Conservation (phyloP, 37 sponge, comb jelly and placozoan genomes). For the Spongilla lacustris region DNA sequence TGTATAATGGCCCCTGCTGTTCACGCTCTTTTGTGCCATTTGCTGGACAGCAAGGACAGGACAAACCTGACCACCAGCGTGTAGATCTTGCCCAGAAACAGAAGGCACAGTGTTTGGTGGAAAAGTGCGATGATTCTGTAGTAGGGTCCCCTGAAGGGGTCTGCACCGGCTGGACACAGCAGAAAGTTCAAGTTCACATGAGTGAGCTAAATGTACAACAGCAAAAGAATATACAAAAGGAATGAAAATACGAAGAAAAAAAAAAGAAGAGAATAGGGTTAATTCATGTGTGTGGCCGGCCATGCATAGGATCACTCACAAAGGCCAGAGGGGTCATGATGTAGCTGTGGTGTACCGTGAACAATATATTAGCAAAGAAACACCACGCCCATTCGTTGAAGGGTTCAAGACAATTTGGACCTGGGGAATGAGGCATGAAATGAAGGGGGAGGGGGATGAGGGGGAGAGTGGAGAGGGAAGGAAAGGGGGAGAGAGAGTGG, state of each 20-base stretch:
- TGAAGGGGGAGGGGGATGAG: not conserved
- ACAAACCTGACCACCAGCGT: not conserved
- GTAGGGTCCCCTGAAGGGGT: slow-evolving; percentile 66
- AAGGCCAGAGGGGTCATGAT: slow-evolving; percentile 81
- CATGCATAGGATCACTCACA: slow-evolving; percentile 36
- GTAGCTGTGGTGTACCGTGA: slow-evolving; percentile 85
- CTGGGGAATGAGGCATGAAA: slow-evolving; percentile 11
- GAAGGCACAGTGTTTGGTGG: slow-evolving; percentile 40
- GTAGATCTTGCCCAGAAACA: slow-evolving; percentile 44
- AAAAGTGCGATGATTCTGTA: slow-evolving; percentile 47
- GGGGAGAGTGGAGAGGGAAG: no score
- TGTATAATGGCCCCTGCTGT: no score
- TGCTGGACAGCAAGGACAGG: not conserved
- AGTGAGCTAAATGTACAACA: slow-evolving; percentile 21
- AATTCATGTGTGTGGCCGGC: no score
- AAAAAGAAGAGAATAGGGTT: no score
- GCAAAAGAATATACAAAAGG: no score
- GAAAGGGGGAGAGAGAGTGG: not conserved
- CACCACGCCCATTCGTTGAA: slow-evolving; percentile 83
- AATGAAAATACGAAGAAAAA: no score
- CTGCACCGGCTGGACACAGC: slow-evolving; percentile 47
- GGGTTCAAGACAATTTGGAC: slow-evolving; percentile 72
- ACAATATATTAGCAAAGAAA: slow-evolving; percentile 68
- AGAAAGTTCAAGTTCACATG: slow-evolving; percentile 66
- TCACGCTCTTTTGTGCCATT: no score